Evolutionary conservation across 2,113 vertebrate species (phyloP).

Genomic region (Spermophilus dauricus): DNA sequence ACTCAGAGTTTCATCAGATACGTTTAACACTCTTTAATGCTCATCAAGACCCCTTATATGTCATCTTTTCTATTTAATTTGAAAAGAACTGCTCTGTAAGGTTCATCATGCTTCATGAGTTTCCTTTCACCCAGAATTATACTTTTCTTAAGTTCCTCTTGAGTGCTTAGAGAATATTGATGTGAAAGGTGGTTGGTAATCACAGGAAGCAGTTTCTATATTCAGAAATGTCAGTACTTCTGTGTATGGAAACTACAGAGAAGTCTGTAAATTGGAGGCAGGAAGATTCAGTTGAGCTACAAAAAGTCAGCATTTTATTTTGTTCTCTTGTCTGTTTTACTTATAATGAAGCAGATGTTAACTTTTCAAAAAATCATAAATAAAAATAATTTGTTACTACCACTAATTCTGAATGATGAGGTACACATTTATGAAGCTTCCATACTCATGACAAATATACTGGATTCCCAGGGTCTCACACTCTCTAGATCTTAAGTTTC

Average conservation of each 20-base stretch:
- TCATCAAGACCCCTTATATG: background rate
- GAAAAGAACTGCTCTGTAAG: background rate
- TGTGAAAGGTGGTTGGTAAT: constrained; percentile 55
- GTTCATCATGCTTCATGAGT: constrained; percentile 33
- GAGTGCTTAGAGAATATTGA: constrained; percentile 60
- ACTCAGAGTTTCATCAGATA: constrained; percentile 15
- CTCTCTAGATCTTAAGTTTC: background rate
- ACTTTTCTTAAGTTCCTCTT: constrained; percentile 64
- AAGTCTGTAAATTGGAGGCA: background rate
- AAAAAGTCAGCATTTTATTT: background rate
- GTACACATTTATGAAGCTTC: background rate
- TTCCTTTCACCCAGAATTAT: constrained; percentile 63
- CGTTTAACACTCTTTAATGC: background rate
- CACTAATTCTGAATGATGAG: background rate
- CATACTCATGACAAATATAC: background rate
- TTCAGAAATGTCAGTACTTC: constrained; percentile 22
- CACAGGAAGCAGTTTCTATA: constrained; percentile 53
- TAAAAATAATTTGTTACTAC: background rate
- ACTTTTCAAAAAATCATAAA: background rate
- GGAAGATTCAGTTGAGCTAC: background rate
- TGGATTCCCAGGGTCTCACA: background rate
- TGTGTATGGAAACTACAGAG: background rate
- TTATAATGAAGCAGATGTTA: background rate
- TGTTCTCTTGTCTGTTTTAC: background rate
- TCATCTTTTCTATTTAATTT: background rate